Evolutionary conservation across 2,797 vertebrate species (phyloP).

Genomic region (Coracias cyanogaster): DNA sequence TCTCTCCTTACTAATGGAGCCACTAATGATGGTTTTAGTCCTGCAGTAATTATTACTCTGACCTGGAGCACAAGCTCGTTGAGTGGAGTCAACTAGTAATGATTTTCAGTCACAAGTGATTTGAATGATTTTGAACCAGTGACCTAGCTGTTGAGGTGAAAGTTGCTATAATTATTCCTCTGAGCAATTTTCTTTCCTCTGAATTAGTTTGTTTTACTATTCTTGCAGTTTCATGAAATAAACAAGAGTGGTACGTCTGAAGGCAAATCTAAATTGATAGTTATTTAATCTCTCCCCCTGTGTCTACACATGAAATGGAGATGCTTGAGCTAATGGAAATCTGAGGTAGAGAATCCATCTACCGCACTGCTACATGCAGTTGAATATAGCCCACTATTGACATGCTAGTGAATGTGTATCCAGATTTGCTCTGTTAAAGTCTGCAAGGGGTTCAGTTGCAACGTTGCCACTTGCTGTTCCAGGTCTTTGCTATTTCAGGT

Average conservation of each 20-base stretch:
- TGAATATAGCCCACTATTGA: background rate
- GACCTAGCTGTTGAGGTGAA: slow-evolving; percentile 46
- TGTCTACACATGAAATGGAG: background rate
- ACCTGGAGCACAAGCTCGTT: slow-evolving; percentile 54
- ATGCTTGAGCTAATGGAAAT: background rate
- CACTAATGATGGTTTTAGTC: slow-evolving; percentile 25
- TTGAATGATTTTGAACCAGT: slow-evolving; percentile 55
- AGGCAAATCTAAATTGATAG: slow-evolving; percentile 21
- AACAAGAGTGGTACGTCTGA: background rate
- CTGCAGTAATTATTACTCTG: slow-evolving; percentile 61
- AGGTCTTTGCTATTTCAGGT: background rate
- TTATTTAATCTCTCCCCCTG: slow-evolving; percentile 9
- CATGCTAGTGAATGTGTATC: background rate
- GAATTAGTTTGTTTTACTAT: slow-evolving; percentile 32
- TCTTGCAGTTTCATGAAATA: slow-evolving; percentile 7
- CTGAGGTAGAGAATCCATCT: background rate
- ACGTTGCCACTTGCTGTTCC: background rate
- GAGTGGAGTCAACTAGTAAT: slow-evolving; percentile 64
- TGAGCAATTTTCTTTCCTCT: slow-evolving; percentile 42
- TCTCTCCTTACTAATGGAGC: background rate
- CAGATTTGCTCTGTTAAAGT: background rate
- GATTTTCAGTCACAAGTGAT: slow-evolving; percentile 66
- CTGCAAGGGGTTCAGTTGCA: background rate
- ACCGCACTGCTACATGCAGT: background rate
- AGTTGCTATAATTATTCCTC: slow-evolving; percentile 49